phyloP scores from a whole-genome alignment of 30 jellyfish, hydroid and myxozoan genomes.

The Aurelia sp. region DNA sequence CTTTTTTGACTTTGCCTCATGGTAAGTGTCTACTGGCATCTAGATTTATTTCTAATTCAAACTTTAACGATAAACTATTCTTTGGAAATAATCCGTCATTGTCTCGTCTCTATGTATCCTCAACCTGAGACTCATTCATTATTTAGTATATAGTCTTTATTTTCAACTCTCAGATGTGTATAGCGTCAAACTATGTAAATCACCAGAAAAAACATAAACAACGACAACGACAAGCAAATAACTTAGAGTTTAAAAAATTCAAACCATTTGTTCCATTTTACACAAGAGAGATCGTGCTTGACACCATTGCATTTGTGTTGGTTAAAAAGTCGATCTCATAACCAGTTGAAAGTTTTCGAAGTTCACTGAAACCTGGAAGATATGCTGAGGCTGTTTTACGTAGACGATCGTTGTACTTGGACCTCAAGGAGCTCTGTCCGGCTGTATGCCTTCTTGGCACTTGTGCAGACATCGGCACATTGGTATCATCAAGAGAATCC shows the following conservation, averaged over 20 bases:
- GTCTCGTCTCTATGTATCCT: too few relatives aligned
- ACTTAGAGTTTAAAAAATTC: neutral
- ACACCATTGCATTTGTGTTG: neutral
- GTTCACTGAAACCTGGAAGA: neutral
- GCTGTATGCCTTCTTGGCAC: neutral
- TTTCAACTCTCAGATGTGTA: too few relatives aligned
- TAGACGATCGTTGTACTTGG: neutral
- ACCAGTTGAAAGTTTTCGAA: neutral
- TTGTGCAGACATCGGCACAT: neutral
- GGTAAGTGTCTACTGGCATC: too few relatives aligned
- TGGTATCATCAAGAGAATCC: neutral
- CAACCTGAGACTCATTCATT: too few relatives aligned
- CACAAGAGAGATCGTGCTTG: constrained; percentile 29
- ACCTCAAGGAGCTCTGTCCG: neutral
- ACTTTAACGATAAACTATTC: too few relatives aligned
- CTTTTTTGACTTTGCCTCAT: too few relatives aligned
- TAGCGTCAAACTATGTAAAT: too few relatives aligned
- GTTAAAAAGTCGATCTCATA: neutral
- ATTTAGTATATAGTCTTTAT: too few relatives aligned
- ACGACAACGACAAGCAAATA: too few relatives aligned
- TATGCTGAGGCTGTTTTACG: neutral
- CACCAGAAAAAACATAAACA: too few relatives aligned
- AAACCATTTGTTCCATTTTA: neutral
- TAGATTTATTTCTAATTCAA: too few relatives aligned
- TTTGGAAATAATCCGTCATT: too few relatives aligned